Evolutionary conservation across 2,888 invertebrate species (phyloP).

Genomic region (Arge pagana): DNA sequence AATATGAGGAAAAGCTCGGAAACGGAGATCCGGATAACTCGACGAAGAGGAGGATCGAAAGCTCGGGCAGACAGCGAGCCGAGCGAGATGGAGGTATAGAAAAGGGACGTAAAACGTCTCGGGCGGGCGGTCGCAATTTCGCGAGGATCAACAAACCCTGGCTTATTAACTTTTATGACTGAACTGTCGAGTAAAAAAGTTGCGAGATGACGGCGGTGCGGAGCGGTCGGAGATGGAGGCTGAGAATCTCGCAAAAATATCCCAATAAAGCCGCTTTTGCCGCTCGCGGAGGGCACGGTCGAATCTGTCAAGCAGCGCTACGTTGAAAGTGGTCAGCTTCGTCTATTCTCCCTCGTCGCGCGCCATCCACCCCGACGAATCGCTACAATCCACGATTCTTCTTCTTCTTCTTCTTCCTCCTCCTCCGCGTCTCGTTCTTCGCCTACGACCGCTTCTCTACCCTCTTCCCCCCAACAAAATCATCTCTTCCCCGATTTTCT

Average conservation of each 20-base stretch:
- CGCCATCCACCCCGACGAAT: not conserved
- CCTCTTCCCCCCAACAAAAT: no score
- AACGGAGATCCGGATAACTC: slow-evolving; percentile 17
- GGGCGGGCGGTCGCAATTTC: slow-evolving; percentile 45
- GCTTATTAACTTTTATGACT: slow-evolving; percentile 54
- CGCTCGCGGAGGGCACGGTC: slow-evolving; percentile 1
- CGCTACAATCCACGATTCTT: slow-evolving; percentile 2
- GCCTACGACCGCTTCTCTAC: not conserved
- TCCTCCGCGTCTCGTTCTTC: not conserved
- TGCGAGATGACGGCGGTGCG: slow-evolving; percentile 32
- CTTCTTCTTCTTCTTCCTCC: not conserved
- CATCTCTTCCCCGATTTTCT: no score
- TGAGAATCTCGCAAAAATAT: slow-evolving; percentile 28
- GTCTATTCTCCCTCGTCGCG: not conserved
- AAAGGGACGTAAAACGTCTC: slow-evolving; percentile 42
- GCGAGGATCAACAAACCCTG: slow-evolving; percentile 50
- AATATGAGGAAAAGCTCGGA: slow-evolving; percentile 7
- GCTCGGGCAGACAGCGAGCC: not conserved
- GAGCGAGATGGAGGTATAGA: slow-evolving; percentile 32
- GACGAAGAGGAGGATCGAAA: slow-evolving; percentile 6
- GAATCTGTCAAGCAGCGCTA: slow-evolving; percentile 17
- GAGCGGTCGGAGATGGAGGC: slow-evolving; percentile 24
- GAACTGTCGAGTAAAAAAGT: slow-evolving; percentile 39
- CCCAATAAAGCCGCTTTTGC: slow-evolving; percentile 16
- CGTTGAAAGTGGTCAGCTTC: slow-evolving; percentile 13